phyloP scores from a whole-genome alignment of 2,797 vertebrate genomes.

The Neoniphon sammara region DNA sequence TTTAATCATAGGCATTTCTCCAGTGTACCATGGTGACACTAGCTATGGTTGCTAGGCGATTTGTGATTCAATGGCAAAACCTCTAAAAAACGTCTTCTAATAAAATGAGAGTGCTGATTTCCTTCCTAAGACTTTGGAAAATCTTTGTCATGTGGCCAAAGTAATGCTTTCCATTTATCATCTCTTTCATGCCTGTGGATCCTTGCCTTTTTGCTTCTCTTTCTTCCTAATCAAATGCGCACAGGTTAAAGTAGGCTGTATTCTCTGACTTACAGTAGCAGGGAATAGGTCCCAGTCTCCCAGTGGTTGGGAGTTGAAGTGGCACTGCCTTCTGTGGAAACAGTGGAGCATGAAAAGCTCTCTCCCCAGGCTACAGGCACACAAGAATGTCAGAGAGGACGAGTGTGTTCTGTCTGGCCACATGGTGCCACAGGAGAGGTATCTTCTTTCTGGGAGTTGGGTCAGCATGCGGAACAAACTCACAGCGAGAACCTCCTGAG shows the following conservation, averaged over 20 bases:
- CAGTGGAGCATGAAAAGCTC: slow-evolving; percentile 74
- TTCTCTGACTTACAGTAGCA: slow-evolving; percentile 41
- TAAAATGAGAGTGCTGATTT: slow-evolving; percentile 6
- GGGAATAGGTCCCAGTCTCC: slow-evolving; percentile 46
- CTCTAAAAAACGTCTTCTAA: not conserved
- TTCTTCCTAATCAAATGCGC: slow-evolving; percentile 4
- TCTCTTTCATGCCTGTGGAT: not conserved
- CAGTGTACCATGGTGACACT: slow-evolving; percentile 8
- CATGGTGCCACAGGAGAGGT: slow-evolving; percentile 68
- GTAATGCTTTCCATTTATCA: not conserved
- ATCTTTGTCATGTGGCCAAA: not conserved
- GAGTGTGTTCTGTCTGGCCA: slow-evolving; percentile 64
- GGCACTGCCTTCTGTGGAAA: slow-evolving; percentile 63
- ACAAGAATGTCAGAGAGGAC: slow-evolving; percentile 64
- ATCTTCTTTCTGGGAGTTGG: slow-evolving; percentile 56
- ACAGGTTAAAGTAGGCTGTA: slow-evolving; percentile 33
- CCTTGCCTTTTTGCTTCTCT: not conserved
- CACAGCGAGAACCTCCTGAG: slow-evolving; percentile 47
- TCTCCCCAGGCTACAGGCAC: slow-evolving; percentile 66
- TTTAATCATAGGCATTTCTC: slow-evolving; percentile 1
- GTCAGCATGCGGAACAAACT: slow-evolving; percentile 62
- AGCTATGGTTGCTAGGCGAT: slow-evolving; percentile 6
- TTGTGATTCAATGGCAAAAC: slow-evolving; percentile 13
- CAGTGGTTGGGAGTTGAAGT: slow-evolving; percentile 55
- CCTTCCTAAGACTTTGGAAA: not conserved